Percentiles rank a stretch among this genome's conserved stretches.
phyloP scores from a whole-genome alignment of 1,140 invertebrate species.

The Trichonephila inaurata region DNA sequence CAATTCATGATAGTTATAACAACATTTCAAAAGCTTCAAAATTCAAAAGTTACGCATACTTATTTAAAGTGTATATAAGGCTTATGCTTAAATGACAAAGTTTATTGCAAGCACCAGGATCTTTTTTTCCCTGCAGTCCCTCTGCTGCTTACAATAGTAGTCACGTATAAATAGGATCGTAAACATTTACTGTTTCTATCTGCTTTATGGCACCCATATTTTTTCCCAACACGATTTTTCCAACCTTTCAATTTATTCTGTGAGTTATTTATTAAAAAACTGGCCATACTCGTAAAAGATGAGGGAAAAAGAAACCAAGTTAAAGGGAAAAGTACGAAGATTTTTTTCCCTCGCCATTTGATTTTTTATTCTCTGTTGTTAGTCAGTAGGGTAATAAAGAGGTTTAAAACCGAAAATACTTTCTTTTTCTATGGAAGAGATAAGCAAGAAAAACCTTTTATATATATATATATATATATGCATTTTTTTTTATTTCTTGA shows the following conservation, averaged over 20 bases:
- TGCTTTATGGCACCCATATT: conserved; percentile 15
- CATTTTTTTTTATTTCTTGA: background rate
- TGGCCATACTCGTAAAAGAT: conserved; percentile 22
- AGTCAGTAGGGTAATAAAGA: conserved; percentile 25
- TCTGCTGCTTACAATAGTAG: background rate
- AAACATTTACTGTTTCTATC: conserved; percentile 34
- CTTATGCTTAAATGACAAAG: conserved; percentile 2
- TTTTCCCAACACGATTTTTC: conserved; percentile 26
- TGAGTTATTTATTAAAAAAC: conserved; percentile 30
- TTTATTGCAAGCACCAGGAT: background rate
- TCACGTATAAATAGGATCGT: conserved; percentile 16
- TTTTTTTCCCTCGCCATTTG: background rate
- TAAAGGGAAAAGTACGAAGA: background rate
- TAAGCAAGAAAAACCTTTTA: background rate
- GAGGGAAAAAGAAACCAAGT: background rate
- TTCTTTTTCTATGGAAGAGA: background rate
- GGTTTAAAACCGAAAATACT: conserved; percentile 17
- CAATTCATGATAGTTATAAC: background rate
- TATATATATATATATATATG: no score
- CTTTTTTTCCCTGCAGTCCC: background rate
- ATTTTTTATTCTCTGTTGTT: conserved; percentile 13
- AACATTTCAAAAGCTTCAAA: background rate
- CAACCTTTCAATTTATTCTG: conserved; percentile 35
- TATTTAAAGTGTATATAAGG: conserved; percentile 12
- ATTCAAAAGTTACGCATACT: background rate